Base-by-base conservation (phyloP, 2,113 vertebrate genomes). In the Rhegmatorhina hoffmannsi region DNA sequence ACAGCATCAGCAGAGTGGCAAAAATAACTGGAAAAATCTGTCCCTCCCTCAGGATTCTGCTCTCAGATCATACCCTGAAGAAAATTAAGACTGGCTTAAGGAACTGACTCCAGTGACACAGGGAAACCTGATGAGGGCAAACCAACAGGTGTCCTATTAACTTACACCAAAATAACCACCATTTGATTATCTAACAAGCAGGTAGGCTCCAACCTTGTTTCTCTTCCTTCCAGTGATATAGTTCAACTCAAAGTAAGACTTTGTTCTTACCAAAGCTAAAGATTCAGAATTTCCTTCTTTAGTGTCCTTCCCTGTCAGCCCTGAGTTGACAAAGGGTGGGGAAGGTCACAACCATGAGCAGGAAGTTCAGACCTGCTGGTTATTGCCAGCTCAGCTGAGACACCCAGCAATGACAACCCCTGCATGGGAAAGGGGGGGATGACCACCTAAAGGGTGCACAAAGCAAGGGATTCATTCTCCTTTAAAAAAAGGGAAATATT, bases 321-420 rank as follows among this genome's bases (percentile, higher is more conserved):
- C 11, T 3, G 40, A 76, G 40, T 76, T 94, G 74, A 87, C 77
- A 76, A 43, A 92, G 69, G 77, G 91, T 78, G 95, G 78, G 78
- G 78, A 89, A 92, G 84, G 33, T 78, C 79, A 92, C 26, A 25
- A 5, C 36, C 73, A 12, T 0, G 6, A 96, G 72, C 70, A 91
- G 79, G 72, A 93, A 94, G 84, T 77, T 76, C 87, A 73, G 44
- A 80, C 38, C 60, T 95, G 43, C 31, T 55, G 36, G 47, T 69
- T 77, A 80, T 3, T 58, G 85, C 58, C 53, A 78, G n/a, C 78
- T 74, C 68, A 90, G 64, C 63, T 20, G 17, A 78, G 63, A 74
- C 4, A 95, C 1, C 43, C 68, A 84, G 33, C 28, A 68, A 49
- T 1, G 34, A 87, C 87, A 82, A 76, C 17, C 17, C 62, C 73